Evolutionary conservation across 1,140 invertebrate species (phyloP).

Genomic region (Samia ricini): DNA sequence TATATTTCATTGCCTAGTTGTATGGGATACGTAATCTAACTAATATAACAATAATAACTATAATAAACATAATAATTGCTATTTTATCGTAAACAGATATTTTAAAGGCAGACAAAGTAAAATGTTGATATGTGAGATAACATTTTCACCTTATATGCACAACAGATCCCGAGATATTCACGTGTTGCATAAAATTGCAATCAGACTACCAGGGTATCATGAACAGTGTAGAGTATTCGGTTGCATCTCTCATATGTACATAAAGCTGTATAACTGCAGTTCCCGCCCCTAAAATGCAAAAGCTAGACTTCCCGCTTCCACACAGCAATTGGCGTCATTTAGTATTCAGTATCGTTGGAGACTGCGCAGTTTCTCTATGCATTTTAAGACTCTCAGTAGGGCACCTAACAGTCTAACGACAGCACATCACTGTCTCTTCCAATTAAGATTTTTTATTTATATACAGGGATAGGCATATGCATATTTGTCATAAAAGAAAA

Average conservation of each 20-base stretch:
- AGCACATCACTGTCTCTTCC: neutral
- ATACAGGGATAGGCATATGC: neutral
- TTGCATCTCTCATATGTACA: neutral
- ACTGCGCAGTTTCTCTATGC: constrained; percentile 8
- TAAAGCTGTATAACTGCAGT: constrained; percentile 2
- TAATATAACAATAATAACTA: too few species aligned
- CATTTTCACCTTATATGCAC: neutral
- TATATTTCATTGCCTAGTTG: too few species aligned
- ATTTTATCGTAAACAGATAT: neutral
- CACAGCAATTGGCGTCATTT: constrained; percentile 3
- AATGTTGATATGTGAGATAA: neutral
- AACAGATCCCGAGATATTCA: neutral
- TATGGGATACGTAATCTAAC: too few species aligned
- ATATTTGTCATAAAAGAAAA: neutral
- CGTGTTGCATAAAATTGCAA: neutral
- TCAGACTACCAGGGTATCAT: constrained; percentile 2
- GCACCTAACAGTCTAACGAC: neutral
- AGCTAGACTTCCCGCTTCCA: constrained; percentile 10
- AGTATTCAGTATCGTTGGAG: neutral
- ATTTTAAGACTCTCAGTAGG: neutral
- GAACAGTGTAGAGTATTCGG: neutral
- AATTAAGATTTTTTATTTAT: neutral
- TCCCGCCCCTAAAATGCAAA: constrained; percentile 7
- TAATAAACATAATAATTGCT: neutral
- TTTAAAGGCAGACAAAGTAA: neutral